Evolutionary conservation across 2,113 vertebrate species (phyloP), one percentile per base, ranked within the genome.

Genomic region (Vulpes lagopus): DNA sequence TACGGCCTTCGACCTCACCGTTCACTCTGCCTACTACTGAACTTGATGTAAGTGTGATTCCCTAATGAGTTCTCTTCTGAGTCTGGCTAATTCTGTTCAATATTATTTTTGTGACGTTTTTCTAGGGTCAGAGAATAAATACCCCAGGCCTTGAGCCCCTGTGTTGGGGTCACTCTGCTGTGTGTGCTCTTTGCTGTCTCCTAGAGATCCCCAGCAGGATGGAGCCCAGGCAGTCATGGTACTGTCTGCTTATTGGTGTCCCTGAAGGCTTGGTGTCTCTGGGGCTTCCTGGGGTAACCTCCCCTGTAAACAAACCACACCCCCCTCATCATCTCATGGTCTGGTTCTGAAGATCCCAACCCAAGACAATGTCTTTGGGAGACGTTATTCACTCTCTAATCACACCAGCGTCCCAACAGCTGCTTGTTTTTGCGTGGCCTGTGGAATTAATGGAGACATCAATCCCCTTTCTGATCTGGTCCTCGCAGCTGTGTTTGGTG

Each of bases 351-450:
- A 19, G 73, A 35, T 22, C 71, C 15, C 15, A 69, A 79, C 49
- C 17, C 43, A 76, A 85, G 69, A 16, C 43, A 27, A 35, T 25
- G 14, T n/a, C 49, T 65, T 74, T 65, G 25, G 55, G 23, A 57
- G 49, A 49, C 17, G 1, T 3, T 23, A 59, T 65, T 27, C 11
- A n/a, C 25, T 30, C 2, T 23, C 79, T 11, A 11, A 27, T 38
- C 8, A 17, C 1, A 7, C 64, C 20, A 16, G 49, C 3, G n/a
- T 84, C 32, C 59, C 10, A 1, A 59, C 16, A 59, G 59, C 51
- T 11, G 12, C 35, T 20, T 57, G 15, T 1, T 7, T 49, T 14
- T 30, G 60, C 3, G 1, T 57, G 60, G 23, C 7, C 25, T 0
- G 1, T 38, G 82, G 83, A 55, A 53, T 79, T 64, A 62, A 53